Conservation (phyloP, 2,797 vertebrate species). For the Argentina silus region DNA sequence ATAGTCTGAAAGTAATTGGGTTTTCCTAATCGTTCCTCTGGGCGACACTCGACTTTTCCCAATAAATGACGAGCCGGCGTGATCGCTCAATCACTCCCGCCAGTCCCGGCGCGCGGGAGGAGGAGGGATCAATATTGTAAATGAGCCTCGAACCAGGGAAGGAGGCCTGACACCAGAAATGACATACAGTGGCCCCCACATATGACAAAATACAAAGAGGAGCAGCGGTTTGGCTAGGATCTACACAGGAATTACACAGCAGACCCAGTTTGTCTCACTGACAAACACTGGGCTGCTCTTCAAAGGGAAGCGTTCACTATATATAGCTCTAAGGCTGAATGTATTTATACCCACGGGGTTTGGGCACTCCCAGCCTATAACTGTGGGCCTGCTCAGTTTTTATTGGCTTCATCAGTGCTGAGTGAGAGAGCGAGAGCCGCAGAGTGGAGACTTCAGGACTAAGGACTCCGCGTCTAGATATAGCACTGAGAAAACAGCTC, state of each 20-base stretch:
- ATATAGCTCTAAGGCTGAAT: constrained; percentile 60
- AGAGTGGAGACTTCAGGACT: constrained; percentile 42
- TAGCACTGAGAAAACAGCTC: constrained; percentile 37
- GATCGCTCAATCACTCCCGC: constrained; percentile 78
- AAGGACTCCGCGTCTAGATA: constrained; percentile 37
- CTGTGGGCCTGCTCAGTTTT: constrained; percentile 68
- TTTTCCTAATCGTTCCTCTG: constrained; percentile 80
- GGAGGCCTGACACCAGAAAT: constrained; percentile 63
- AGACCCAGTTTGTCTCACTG: constrained; percentile 58
- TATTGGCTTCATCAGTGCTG: constrained; percentile 63
- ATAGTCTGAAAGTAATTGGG: constrained; percentile 78
- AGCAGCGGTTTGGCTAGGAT: constrained; percentile 58
- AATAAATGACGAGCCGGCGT: constrained; percentile 75
- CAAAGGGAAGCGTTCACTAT: constrained; percentile 65
- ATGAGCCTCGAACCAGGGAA: constrained; percentile 69
- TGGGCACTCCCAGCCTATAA: constrained; percentile 69
- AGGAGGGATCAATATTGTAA: constrained; percentile 78
- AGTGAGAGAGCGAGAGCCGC: constrained; percentile 51
- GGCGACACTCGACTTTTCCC: constrained; percentile 77
- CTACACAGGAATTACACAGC: constrained; percentile 63
- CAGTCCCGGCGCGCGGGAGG: constrained; percentile 61
- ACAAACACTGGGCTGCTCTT: constrained; percentile 64
- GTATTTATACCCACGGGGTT: constrained; percentile 72
- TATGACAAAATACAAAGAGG: constrained; percentile 71
- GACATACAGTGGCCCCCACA: constrained; percentile 66